These are phyloP conservation scores for Darevskia mixta DNA, from an alignment of 2,797 vertebrate genomes.

Conservation along the genomic window DNA sequence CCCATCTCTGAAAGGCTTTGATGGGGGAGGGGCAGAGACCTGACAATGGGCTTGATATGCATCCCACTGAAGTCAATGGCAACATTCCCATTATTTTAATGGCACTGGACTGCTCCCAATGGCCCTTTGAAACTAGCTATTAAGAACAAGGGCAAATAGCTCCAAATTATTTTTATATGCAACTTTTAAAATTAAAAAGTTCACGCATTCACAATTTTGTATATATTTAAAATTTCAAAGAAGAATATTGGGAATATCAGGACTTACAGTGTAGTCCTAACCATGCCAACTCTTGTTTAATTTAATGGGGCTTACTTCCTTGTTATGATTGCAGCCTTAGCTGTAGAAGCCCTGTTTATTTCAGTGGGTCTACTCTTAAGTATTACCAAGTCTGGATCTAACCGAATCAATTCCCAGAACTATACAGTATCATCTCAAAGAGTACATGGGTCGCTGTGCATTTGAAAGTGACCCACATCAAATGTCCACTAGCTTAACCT, in stretches of 20 bases:
- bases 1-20: slow-evolving; percentile 10
- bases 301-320: too few species aligned
- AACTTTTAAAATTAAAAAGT: not conserved
- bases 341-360: too few species aligned
- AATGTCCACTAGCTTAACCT: not conserved
- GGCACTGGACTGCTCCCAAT: not conserved
- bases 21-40: not conserved
- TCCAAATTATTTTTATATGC: slow-evolving; percentile 1
- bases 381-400: not conserved
- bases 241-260: not conserved
- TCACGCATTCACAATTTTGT: too few species aligned
- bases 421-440: not conserved
- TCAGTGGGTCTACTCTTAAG: not conserved
- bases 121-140: slow-evolving; percentile 21
- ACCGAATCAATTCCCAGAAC: not conserved
- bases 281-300: too few species aligned
- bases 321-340: too few species aligned
- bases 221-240: not conserved
- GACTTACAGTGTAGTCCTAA: too few species aligned
- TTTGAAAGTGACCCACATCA: not conserved
- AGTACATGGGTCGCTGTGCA: accelerated
- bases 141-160: slow-evolving; percentile 19
- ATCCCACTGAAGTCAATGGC: slow-evolving; percentile 23
- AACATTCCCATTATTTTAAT: slow-evolving; percentile 38
- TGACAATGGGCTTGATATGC: slow-evolving; percentile 26